Evolutionary conservation across 2,888 invertebrate species (phyloP).

Genomic region (Muscina levida): DNA sequence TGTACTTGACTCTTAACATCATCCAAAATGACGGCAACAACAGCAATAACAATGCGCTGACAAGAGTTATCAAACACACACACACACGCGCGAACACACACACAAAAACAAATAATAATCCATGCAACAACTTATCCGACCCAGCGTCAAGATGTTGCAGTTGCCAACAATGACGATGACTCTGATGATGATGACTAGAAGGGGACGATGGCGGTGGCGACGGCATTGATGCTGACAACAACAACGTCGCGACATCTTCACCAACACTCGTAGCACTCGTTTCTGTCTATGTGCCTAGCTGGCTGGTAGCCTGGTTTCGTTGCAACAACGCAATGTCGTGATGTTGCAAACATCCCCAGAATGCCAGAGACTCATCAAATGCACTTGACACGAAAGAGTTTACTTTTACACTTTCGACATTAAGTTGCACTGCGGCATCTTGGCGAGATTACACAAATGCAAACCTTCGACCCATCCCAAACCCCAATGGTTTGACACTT

Average conservation of each 20-base stretch:
- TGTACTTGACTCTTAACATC: slow-evolving; percentile 55
- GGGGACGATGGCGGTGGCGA: too few species aligned
- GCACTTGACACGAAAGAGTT: slow-evolving; percentile 63
- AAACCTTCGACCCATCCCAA: neutral
- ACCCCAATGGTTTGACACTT: slow-evolving; percentile 17
- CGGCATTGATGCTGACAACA: neutral
- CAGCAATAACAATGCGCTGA: slow-evolving; percentile 35
- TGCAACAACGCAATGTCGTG: too few species aligned
- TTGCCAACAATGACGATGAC: neutral
- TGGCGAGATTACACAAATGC: slow-evolving; percentile 44
- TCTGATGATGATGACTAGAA: slow-evolving; percentile 13
- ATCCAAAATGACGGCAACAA: slow-evolving; percentile 27
- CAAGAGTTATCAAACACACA: slow-evolving; percentile 25
- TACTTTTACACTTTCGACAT: slow-evolving; percentile 56
- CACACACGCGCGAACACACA: too few species aligned
- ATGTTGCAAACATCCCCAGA: neutral
- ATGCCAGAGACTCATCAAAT: slow-evolving; percentile 44
- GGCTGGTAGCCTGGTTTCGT: too few species aligned
- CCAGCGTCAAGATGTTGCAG: neutral
- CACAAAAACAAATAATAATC: too few species aligned
- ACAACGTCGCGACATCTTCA: slow-evolving; percentile 10
- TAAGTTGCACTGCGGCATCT: slow-evolving; percentile 55
- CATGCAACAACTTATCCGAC: slow-evolving; percentile 27
- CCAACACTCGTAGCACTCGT: neutral
- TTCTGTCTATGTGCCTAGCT: neutral